Evolutionary conservation across 1,140 invertebrate genomes (phyloP), one percentile per base, ranked within the genome.

Genomic region (Bombus huntii): DNA sequence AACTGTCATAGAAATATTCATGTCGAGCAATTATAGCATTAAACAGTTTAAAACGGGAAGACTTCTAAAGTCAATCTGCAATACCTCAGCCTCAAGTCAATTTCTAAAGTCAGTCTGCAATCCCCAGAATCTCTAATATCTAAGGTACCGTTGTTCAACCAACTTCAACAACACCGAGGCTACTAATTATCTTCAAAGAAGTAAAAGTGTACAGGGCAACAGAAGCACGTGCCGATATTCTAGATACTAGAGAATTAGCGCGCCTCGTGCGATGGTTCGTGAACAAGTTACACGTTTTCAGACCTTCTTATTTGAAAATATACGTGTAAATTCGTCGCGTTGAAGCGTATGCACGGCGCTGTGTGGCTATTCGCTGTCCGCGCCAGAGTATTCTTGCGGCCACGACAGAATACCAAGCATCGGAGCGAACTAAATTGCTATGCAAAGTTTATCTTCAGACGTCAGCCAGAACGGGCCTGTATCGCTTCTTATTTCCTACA

Each of bases 401-500:
- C 8, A 42, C 44, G 34, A 6, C 34, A 34, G 66, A 71, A 81
- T 71, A 81, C 44, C 70, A 73, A 74, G 62, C 80, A 74, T 82
- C 71, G 6, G 39, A 71, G 53, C 39, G 39, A 47, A 62, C 71
- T 25, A 82, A 82, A 82, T 82, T 82, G 70, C 80, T 65, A 65
- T 82, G 80, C 42, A 82, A 72, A 72, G 80, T 82, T 82, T 74
- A 65, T 74, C 80, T 44, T 39, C 44, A 59, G 37, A 34, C n/a
- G 71, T 82, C 53, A 34, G 39, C 15, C 71, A 62, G 59, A 74
- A 82, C 80, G 53, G 57, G 39, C 53, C 25, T 71, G 71, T 65
- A 82, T 82, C n/a, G 71, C 57, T 65, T 39, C 37, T 65, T 82
- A 82, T 82, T 82, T 82, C 71, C 70, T 59, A 65, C 80, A 28